A percentile compares a stretch with the other conserved stretches of the same genome.
These are phyloP conservation scores for Anguilla pacifica DNA, from an alignment of 2,797 vertebrate genomes.

Conservation along the genomic window DNA sequence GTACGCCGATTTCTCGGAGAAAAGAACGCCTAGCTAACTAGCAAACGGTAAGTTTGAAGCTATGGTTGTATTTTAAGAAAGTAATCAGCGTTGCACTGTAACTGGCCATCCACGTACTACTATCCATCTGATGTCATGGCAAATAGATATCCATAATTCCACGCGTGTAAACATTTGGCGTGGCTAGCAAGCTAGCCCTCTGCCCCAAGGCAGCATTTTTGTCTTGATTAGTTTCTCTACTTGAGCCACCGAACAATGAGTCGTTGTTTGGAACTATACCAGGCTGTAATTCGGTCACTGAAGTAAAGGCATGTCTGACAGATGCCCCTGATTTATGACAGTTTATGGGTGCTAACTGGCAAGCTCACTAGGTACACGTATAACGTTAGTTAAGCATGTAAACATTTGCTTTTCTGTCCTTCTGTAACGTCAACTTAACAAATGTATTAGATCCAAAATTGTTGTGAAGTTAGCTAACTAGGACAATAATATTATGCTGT, in stretches of 20 bases:
- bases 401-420: not conserved
- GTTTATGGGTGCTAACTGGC: not conserved
- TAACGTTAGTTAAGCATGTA: not conserved
- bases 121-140: not conserved
- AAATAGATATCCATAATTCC: not conserved
- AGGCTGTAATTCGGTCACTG: not conserved
- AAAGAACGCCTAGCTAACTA: not conserved
- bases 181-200: not conserved
- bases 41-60: slow-evolving; percentile 2
- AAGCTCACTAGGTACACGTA: not conserved
- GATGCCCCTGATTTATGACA: not conserved
- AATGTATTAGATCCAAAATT: not conserved
- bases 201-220: not conserved
- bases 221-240: not conserved
- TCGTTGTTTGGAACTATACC: not conserved
- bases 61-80: not conserved
- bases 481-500: not conserved
- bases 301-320: not conserved
- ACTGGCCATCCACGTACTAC: not conserved
- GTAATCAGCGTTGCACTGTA: not conserved
- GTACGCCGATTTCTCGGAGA: not conserved
- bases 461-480: not conserved
- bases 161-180: not conserved
- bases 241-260: not conserved
- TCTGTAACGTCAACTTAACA: not conserved